Conservation (phyloP, 2,113 vertebrate species). For the Salminus brasiliensis region DNA sequence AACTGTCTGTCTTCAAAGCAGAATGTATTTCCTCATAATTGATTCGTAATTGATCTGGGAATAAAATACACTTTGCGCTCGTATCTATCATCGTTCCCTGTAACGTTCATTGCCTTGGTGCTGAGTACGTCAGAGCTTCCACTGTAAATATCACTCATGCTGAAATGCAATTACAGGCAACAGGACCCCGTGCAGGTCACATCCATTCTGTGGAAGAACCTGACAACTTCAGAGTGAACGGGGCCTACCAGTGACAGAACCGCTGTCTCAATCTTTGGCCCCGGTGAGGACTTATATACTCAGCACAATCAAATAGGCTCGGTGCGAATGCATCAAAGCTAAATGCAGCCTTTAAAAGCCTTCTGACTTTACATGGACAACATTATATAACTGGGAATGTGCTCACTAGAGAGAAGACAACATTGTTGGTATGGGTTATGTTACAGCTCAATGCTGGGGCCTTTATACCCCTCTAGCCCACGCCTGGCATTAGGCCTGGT, state of each 20-base stretch:
- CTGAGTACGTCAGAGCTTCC: conserved; percentile 52
- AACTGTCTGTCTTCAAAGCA: conserved; percentile 54
- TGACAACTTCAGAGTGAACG: conserved; percentile 64
- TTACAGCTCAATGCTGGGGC: no score
- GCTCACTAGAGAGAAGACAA: not conserved
- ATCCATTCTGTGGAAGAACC: conserved; percentile 73
- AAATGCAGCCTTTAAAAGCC: not conserved
- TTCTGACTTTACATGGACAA: not conserved
- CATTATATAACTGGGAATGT: not conserved
- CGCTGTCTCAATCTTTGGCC: conserved; percentile 18
- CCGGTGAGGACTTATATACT: not conserved
- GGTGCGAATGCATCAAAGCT: not conserved
- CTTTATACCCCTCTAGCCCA: no score
- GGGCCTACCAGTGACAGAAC: conserved; percentile 29
- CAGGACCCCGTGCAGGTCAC: conserved; percentile 69
- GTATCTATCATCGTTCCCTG: conserved; percentile 43
- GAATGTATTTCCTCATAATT: conserved; percentile 61
- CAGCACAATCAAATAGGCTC: conserved; percentile 9
- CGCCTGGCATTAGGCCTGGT: no score
- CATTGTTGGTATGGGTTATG: not conserved
- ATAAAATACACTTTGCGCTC: conserved; percentile 68
- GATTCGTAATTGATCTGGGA: conserved; percentile 63
- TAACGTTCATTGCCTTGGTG: conserved; percentile 44
- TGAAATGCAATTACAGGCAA: conserved; percentile 78
- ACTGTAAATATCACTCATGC: conserved; percentile 74